Percentiles rank a stretch among this genome's conserved stretches.
These are phyloP conservation scores for Melanotaenia pygmaea DNA, from an alignment of 2,797 vertebrate species.

Conservation along the genomic window DNA sequence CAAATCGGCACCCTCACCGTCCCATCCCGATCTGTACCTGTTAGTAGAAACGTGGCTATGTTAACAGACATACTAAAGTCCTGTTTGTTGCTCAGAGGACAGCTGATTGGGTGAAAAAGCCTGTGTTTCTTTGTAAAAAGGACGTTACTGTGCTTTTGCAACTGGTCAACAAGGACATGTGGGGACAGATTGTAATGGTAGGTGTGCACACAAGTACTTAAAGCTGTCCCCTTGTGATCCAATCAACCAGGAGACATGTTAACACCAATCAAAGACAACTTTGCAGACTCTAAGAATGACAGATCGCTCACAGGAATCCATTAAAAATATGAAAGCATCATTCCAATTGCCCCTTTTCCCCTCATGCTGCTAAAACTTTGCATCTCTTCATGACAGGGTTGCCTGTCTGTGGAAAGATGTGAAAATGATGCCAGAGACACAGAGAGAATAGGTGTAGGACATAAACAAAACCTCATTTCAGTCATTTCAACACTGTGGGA, in stretches of 20 bases:
- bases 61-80: no score
- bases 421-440: constrained; percentile 3
- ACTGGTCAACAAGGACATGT: no score
- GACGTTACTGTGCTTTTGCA: no score
- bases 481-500: constrained; percentile 13
- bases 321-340: background rate
- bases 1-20: no score
- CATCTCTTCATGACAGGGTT: constrained; percentile 8
- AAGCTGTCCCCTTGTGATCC: background rate
- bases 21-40: no score
- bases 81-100: no score
- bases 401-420: background rate
- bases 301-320: background rate
- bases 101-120: no score
- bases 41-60: no score
- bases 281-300: background rate
- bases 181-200: background rate
- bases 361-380: constrained; percentile 3
- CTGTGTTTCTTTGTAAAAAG: no score
- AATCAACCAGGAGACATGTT: background rate
- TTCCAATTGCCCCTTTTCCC: background rate
- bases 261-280: background rate
- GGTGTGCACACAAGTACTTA: background rate
- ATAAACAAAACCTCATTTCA: constrained; percentile 21
- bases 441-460: constrained; percentile 1